Evolutionary conservation across 2,888 invertebrate genomes (phyloP), one percentile per base, ranked within the genome.

Genomic region (Pegoplata infirma): DNA sequence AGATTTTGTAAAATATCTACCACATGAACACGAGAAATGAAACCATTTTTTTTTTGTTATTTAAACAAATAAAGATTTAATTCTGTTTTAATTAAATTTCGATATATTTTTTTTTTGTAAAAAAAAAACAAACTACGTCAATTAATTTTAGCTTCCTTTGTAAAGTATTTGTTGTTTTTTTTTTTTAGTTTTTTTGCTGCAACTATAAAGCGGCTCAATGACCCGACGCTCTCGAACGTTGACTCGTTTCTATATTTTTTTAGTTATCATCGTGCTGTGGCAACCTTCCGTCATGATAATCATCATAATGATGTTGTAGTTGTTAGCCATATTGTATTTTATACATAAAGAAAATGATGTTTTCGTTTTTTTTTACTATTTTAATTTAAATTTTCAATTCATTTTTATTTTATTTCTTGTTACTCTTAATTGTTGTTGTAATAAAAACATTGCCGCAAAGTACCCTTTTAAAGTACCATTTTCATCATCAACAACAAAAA

Each of bases 171-270:
- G n/a, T n/a, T n/a, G n/a, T n/a, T n/a, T n/a, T n/a, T n/a, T n/a
- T n/a, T n/a, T n/a, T n/a, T n/a, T n/a, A n/a, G n/a, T n/a, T n/a
- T n/a, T n/a, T n/a, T n/a, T n/a, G n/a, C n/a, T n/a, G n/a, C 44
- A 47, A 63, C 44, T 47, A 63, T 36, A 68, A 51, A 75, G 83
- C 82, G 85, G 87, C 85, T 82, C 86, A 87, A 86, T 87, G 86
- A 87, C 86, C 86, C 85, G 86, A 84, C 82, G 84, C 82, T 86
- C 83, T 87, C 85, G 86, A 87, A 84, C 86, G 88, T 84, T 87
- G 85, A 85, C 86, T 87, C 85, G 87, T 86, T 87, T 87, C 85
- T 87, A 84, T 63, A 56, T 8, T 49, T 63, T 68, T 83, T 82
- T 77, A 75, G 82, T 73, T 76, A 79, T 80, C 77, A 74, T 81